These are phyloP conservation scores for Anarrhichthys ocellatus DNA, from an alignment of 2,113 vertebrate genomes.

Conservation along the genomic window DNA sequence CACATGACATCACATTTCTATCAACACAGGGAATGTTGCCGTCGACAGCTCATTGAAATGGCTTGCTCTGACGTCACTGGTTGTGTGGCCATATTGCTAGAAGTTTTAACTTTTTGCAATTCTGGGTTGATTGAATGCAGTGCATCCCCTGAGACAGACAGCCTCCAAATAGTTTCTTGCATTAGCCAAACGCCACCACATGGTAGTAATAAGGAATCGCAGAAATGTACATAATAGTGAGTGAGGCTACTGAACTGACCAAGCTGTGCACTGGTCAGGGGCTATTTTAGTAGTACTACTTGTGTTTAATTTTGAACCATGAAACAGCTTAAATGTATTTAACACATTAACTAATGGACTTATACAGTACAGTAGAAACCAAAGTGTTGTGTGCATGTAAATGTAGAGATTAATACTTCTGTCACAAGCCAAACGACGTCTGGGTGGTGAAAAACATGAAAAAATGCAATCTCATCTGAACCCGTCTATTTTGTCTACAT, in stretches of 20 bases:
- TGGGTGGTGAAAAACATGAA: background rate
- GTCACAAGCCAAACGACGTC: background rate
- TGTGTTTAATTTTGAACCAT: background rate
- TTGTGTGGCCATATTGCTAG: background rate
- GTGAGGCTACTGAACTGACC: background rate
- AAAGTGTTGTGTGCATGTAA: constrained; percentile 2
- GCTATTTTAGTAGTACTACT: background rate
- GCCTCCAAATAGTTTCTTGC: background rate
- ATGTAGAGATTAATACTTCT: constrained; percentile 1
- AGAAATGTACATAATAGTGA: background rate
- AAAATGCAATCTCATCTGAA: background rate
- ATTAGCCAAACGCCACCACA: constrained; percentile 35
- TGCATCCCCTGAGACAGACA: background rate
- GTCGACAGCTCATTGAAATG: background rate
- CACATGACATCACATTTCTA: background rate
- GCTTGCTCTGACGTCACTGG: background rate
- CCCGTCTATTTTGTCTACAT: background rate
- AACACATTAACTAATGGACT: background rate
- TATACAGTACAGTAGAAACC: background rate
- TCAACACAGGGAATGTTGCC: background rate
- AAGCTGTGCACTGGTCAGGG: background rate
- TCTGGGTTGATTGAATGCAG: background rate
- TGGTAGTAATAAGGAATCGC: constrained; percentile 28
- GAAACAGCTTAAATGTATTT: background rate
- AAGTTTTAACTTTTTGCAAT: background rate